phyloP scores from a whole-genome alignment of 1,140 invertebrate species.

The Aleiodes sp. region DNA sequence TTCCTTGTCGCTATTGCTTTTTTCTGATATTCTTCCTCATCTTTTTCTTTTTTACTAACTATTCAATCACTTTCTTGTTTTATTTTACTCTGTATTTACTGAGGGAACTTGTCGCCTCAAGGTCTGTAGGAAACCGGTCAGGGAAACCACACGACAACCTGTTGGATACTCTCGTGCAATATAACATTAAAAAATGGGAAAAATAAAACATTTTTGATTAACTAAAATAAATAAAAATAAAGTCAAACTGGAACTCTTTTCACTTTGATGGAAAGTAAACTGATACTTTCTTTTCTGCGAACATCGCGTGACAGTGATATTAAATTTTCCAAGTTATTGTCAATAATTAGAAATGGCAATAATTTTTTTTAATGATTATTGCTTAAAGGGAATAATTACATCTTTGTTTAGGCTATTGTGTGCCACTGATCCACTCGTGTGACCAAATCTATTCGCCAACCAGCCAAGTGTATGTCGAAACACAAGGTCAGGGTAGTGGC shows the following conservation, averaged over 20 bases:
- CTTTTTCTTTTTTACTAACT: constrained; percentile 8
- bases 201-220: constrained; percentile 3
- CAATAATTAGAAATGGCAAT: too few species aligned
- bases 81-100: background rate
- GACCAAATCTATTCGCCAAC: background rate
- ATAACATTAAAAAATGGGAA: background rate
- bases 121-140: constrained; percentile 5
- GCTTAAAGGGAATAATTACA: too few species aligned
- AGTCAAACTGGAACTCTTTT: background rate
- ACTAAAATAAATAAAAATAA: background rate
- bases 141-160: constrained; percentile 23
- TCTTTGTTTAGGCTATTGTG: too few species aligned
- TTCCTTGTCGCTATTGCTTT: constrained; percentile 34
- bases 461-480: constrained; percentile 14
- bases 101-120: constrained; percentile 11
- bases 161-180: constrained; percentile 20
- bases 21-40: background rate
- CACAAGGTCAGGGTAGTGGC: constrained; percentile 47
- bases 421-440: background rate
- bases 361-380: too few species aligned
- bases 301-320: background rate
- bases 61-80: constrained; percentile 21
- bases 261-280: background rate
- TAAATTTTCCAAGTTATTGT: background rate
- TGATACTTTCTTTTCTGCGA: background rate